Conservation (phyloP, 2,113 vertebrate species). For the Alligator sinensis region DNA sequence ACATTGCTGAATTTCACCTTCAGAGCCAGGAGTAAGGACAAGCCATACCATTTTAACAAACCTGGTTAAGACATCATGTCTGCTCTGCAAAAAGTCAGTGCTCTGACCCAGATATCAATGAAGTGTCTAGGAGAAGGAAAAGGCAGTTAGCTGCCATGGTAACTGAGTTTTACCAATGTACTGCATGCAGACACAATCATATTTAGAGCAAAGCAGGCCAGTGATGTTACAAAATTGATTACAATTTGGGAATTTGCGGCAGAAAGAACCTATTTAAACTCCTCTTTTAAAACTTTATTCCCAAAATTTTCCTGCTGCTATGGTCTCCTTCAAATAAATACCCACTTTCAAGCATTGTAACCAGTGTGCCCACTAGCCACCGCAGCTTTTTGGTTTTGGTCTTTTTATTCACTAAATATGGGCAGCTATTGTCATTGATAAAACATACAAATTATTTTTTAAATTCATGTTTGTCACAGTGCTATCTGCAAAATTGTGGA, state of each 20-base stretch:
- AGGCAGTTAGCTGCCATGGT: not conserved
- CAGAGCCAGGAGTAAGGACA: not conserved
- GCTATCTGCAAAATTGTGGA: not conserved
- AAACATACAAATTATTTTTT: not conserved
- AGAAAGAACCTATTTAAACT: not conserved
- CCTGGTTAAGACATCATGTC: accelerated
- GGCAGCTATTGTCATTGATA: not conserved
- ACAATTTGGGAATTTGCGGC: not conserved
- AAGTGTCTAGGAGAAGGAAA: too few species aligned
- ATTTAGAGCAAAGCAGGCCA: not conserved
- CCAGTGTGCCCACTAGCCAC: not conserved
- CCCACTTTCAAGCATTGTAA: not conserved
- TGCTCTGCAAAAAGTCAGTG: not conserved
- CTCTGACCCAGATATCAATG: not conserved
- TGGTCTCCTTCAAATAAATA: not conserved
- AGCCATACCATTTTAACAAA: not conserved
- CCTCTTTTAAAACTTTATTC: not conserved
- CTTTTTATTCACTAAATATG: not conserved
- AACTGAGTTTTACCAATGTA: not conserved
- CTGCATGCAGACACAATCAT: not conserved
- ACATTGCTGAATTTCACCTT: not conserved
- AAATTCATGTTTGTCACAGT: not conserved
- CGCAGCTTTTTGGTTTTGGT: not conserved
- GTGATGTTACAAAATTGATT: not conserved
- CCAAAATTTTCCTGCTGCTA: not conserved